Base-by-base conservation (phyloP, 2,888 invertebrate genomes). In the Scrobipalpa costella region DNA sequence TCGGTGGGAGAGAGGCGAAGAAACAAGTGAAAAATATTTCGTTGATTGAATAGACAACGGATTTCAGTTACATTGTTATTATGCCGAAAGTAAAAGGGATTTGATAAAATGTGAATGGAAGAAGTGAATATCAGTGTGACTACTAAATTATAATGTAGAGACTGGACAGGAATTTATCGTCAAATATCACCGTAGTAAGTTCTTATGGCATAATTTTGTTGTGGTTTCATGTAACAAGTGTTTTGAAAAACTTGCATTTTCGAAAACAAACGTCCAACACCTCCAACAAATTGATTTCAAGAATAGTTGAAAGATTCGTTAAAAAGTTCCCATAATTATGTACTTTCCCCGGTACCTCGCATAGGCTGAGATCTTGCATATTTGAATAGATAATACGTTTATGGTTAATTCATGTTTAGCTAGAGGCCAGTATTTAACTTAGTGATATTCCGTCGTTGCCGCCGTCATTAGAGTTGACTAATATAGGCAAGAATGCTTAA, bases 351-450 rank as follows among this genome's bases (percentile, higher is more conserved):
- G 55, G n/a, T 47, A 2, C 9, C 44, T 38, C 36, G 61, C 63
- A 58, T 63, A 36, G 15, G 44, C 47, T 19, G 38, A 58, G 63
- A 59, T 36, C 49, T 36, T 38, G 66, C 64, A 62, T 67, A 64
- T 75, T 77, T 73, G 67, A 78, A 76, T 75, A 72, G 50, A 11
- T 68, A 66, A 68, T 74, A 70, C 69, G 70, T 76, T 76, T 71
- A 70, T 68, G 68, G 65, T 59, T 64, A 65, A 65, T 70, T 70
- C 71, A 68, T 71, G 68, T 66, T 67, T 57, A 65, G n/a, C 40
- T 40, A 19, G 57, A 40, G 62, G 52, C 21, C 19, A 59, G 3
- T 7, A 13, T 5, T 40, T n/a, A 13, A 13, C 11, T 2, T 47
- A n/a, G 5, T 15, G 47, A 47, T 15, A 15, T 15, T 13, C 7